Evolutionary conservation across 37 sponge, comb jelly and placozoan species (phyloP).

Genomic region (Axinella damicornis): DNA sequence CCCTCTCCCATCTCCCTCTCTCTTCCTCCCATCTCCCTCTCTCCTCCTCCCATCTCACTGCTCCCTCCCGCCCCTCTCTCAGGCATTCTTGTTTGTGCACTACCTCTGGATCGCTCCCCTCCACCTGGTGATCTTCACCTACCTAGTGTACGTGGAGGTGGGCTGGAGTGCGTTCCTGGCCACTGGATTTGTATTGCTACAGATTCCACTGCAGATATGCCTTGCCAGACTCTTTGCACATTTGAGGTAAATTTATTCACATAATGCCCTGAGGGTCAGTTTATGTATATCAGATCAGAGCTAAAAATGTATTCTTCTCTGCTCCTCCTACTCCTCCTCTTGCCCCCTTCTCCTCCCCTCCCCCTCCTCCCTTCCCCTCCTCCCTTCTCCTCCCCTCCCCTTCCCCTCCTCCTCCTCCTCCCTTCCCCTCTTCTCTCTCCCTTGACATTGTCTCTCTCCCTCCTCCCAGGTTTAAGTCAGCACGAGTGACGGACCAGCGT

Average conservation of each 20-base stretch:
- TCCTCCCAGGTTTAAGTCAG: slow-evolving; percentile 69
- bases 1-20: too few relatives aligned
- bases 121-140: slow-evolving; percentile 49
- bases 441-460: too few relatives aligned
- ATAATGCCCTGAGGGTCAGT: too few relatives aligned
- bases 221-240: slow-evolving; percentile 38
- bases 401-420: neutral
- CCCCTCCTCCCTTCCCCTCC: too few relatives aligned
- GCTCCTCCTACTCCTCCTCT: too few relatives aligned
- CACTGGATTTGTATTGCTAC: slow-evolving; percentile 28
- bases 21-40: too few relatives aligned
- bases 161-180: slow-evolving; percentile 53
- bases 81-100: slow-evolving; percentile 67
- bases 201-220: slow-evolving; percentile 44
- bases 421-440: slow-evolving; percentile 15
- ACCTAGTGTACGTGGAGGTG: slow-evolving; percentile 63
- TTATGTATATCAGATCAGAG: too few relatives aligned
- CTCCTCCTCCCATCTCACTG: too few relatives aligned
- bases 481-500: slow-evolving; percentile 75
- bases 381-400: too few relatives aligned
- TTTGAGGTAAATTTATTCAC: slow-evolving; percentile 12
- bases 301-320: too few relatives aligned
- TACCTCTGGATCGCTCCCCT: slow-evolving; percentile 62
- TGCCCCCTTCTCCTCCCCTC: too few relatives aligned
- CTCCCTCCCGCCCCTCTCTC: neutral